Conservation (phyloP, 2,888 invertebrate species). For the Melanostoma scalare region DNA sequence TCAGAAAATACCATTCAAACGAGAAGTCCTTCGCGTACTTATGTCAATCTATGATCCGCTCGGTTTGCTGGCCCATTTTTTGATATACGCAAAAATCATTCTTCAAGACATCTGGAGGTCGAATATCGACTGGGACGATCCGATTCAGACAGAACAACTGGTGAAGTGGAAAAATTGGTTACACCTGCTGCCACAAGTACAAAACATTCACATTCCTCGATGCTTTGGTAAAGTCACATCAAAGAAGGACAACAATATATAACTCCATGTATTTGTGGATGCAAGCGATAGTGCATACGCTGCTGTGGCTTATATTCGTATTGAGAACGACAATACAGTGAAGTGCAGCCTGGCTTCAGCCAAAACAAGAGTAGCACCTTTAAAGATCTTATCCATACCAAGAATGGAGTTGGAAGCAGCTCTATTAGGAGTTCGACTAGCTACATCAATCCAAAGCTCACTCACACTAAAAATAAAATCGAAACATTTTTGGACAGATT, state of each 20-base stretch:
- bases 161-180: constrained; percentile 22
- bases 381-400: neutral
- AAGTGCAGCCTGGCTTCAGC: constrained; percentile 25
- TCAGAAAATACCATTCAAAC: constrained; percentile 26
- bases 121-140: constrained; percentile 66
- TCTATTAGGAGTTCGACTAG: neutral
- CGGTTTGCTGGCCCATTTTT: constrained; percentile 49
- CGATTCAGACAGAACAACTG: constrained; percentile 20
- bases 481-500: constrained; percentile 74
- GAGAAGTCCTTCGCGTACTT: constrained; percentile 42
- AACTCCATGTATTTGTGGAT: constrained; percentile 56
- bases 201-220: constrained; percentile 62
- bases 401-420: neutral
- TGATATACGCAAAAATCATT: constrained; percentile 65
- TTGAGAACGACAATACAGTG: constrained; percentile 2
- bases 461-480: no score
- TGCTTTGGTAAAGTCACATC: no score
- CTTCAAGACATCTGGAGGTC: constrained; percentile 68
- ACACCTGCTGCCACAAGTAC: no score
- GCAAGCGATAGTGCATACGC: constrained; percentile 72
- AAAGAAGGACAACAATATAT: constrained; percentile 18
- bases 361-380: neutral
- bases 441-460: no score
- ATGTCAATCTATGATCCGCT: constrained; percentile 45
- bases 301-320: constrained; percentile 72